Base-by-base conservation (phyloP, 2,797 vertebrate species). In the Alauda arvensis region DNA sequence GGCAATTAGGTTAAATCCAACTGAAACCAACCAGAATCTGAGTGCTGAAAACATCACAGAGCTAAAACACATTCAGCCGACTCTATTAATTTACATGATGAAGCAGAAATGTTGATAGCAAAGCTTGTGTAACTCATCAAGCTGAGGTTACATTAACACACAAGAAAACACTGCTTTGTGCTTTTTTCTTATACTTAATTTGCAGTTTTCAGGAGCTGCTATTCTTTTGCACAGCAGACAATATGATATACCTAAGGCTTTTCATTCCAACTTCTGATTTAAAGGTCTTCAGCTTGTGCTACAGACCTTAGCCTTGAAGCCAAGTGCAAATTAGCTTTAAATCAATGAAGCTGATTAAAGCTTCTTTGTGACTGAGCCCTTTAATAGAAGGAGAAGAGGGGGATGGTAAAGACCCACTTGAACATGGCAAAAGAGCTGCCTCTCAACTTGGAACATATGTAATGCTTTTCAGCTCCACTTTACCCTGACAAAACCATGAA, bases 301-400 rank as follows among this genome's bases (percentile, higher is more conserved):
- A 57, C 90, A 93, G 96, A 96, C 97, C 95, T 97, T 96, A 97
- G 96, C 96, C 97, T 98, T 96, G 96, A 97, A 97, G 97, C 97
- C 96, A 97, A 98, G 96, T 96, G 95, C 96, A 97, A 97, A 98
- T 97, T 96, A 97, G 97, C 95, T 97, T 97, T 97, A 97, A 98
- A 97, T 97, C 97, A 97, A 97, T 96, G 96, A 96, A 96, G 97
- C 97, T 97, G 97, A 97, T 97, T 98, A 97, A 97, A 97, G 95
- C 95, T 92, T 91, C 95, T 96, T 97, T 98, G 97, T 97, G 91
- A 89, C 86, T 69, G 87, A 96, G 90, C 90, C 87, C 86, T 96
- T 93, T 97, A 97, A 96, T 90, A 97, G 95, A 93, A 93, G 86
- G 79, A 83, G 81, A 68, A 87, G 49, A 0, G 89, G 90, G 74